A percentile compares a stretch with the other conserved stretches of the same genome.
Evolutionary conservation across 1,140 invertebrate genomes (phyloP).

Genomic region (Meloidogyne chitwoodi): DNA sequence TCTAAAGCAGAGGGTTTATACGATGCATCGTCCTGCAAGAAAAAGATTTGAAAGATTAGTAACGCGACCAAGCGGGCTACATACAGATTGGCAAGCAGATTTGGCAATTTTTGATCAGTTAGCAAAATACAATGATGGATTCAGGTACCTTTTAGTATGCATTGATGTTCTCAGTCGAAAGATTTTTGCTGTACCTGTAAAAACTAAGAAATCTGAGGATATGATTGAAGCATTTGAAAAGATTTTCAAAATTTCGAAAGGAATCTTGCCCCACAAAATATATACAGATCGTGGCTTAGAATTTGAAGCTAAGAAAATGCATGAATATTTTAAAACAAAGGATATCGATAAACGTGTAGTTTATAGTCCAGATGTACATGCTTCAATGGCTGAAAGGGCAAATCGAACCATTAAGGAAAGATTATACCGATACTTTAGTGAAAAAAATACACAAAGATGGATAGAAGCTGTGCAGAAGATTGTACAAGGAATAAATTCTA

Average conservation of each 20-base stretch:
- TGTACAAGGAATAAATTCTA: slow-evolving; percentile 32
- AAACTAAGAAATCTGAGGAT: slow-evolving; percentile 2
- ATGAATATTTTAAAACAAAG: slow-evolving; percentile 27
- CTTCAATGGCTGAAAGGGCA: slow-evolving; percentile 30
- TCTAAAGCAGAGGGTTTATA: slow-evolving; percentile 19
- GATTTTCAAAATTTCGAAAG: background rate
- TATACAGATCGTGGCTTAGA: slow-evolving; percentile 31
- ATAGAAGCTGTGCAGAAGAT: slow-evolving; percentile 30
- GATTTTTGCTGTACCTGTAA: slow-evolving; percentile 33
- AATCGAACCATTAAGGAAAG: slow-evolving; percentile 34
- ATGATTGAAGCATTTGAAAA: slow-evolving; percentile 21
- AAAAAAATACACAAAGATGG: slow-evolving; percentile 26
- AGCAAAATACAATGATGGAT: slow-evolving; percentile 3
- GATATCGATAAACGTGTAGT: background rate
- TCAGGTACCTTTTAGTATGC: slow-evolving; percentile 27
- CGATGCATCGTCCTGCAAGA: slow-evolving; percentile 1
- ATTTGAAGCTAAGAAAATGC: slow-evolving; percentile 20
- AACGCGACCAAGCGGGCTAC: slow-evolving; percentile 10
- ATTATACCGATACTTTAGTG: slow-evolving; percentile 33
- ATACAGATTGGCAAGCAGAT: slow-evolving; percentile 41
- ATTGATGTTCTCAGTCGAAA: slow-evolving; percentile 27
- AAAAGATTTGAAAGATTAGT: slow-evolving; percentile 12
- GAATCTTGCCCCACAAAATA: slow-evolving; percentile 16
- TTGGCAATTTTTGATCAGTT: slow-evolving; percentile 16
- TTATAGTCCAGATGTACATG: slow-evolving; percentile 22